Evolutionary conservation across 2,797 vertebrate genomes (phyloP).

Genomic region (Gymnoscopelus braueri): DNA sequence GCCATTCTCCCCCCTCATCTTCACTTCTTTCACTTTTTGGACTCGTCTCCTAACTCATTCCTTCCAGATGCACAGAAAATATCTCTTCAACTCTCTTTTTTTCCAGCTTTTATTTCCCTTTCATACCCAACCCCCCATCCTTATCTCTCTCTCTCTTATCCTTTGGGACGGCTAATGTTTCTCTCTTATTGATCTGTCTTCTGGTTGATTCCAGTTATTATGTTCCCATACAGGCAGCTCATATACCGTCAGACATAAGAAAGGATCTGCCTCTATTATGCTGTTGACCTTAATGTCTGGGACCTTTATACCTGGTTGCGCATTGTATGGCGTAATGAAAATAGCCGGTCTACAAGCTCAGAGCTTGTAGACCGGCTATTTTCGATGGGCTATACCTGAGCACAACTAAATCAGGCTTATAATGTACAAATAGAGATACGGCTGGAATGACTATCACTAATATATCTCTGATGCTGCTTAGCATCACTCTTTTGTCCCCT

Average conservation of each 20-base stretch:
- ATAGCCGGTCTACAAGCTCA: no score
- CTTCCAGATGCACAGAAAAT: background rate
- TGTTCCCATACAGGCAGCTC: constrained; percentile 45
- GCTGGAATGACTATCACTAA: no score
- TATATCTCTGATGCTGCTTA: no score
- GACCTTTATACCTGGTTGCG: no score
- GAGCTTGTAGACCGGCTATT: no score
- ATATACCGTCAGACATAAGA: constrained; percentile 55
- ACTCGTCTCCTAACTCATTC: constrained; percentile 10
- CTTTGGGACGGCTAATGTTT: constrained; percentile 72
- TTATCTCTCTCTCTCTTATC: constrained; percentile 24
- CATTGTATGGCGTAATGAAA: no score
- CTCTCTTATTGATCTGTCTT: constrained; percentile 74
- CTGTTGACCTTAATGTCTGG: constrained; percentile 8
- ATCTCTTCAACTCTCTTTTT: background rate
- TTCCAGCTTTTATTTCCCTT: constrained; percentile 12
- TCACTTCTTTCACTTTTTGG: background rate
- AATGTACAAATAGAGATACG: no score
- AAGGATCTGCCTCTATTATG: constrained; percentile 29
- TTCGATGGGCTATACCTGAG: no score
- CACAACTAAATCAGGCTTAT: no score
- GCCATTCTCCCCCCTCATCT: constrained; percentile 7
- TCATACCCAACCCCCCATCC: constrained; percentile 11
- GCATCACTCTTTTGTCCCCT: no score
- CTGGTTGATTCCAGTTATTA: constrained; percentile 73